Evolutionary conservation across 2,888 invertebrate genomes (phyloP).

Genomic region (Tineola bisselliella): DNA sequence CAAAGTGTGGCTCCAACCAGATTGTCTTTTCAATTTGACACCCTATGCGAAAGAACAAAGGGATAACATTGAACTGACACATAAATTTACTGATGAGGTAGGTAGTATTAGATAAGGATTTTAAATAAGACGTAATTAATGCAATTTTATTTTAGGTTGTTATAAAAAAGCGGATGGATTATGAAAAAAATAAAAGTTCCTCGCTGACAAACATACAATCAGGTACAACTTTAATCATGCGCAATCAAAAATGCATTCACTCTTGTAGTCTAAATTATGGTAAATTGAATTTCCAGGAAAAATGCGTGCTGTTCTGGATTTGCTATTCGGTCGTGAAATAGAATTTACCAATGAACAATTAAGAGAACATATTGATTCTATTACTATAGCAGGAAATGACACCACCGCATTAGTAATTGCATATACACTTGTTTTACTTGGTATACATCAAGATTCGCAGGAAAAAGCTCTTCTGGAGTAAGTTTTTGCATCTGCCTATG

Average conservation of each 20-base stretch:
- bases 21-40: conserved; percentile 70
- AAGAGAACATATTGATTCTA: conserved; percentile 68
- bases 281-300: conserved; percentile 26
- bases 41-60: conserved; percentile 65
- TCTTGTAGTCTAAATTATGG: too few relatives aligned
- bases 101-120: background rate
- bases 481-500: too few relatives aligned
- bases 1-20: conserved; percentile 72
- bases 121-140: background rate
- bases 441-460: conserved; percentile 44
- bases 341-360: conserved; percentile 65
- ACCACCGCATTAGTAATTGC: conserved; percentile 59
- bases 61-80: conserved; percentile 67
- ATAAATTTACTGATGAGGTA: conserved; percentile 68
- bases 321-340: conserved; percentile 53
- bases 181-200: conserved; percentile 28
- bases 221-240: conserved; percentile 20
- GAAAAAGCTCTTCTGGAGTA: conserved; percentile 39
- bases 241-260: too few relatives aligned
- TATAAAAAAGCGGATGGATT: conserved; percentile 38
- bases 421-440: conserved; percentile 53
- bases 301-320: conserved; percentile 47
- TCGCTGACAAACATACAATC: background rate
- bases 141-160: conserved; percentile 36
- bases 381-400: conserved; percentile 68